These are phyloP conservation scores for Podilymbus podiceps DNA, from an alignment of 2,113 vertebrate genomes.

Conservation along the genomic window DNA sequence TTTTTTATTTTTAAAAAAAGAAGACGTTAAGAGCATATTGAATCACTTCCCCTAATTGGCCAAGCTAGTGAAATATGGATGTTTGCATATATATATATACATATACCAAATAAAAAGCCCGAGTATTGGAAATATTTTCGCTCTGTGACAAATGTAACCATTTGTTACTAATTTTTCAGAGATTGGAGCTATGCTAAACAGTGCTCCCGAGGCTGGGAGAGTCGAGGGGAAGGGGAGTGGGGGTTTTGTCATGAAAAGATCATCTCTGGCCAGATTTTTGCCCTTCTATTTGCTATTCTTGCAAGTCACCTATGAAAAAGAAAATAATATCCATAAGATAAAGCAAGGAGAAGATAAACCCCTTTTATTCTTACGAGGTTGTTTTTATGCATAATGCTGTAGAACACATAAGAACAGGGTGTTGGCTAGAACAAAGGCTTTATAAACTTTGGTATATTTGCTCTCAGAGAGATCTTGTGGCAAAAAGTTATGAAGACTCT, in stretches of 20 bases:
- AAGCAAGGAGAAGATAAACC: background rate
- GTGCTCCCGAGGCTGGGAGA: background rate
- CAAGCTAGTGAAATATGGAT: background rate
- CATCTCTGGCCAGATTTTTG: background rate
- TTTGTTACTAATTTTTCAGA: slow-evolving; percentile 9
- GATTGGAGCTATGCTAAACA: background rate
- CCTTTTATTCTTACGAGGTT: background rate
- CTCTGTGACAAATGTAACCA: background rate
- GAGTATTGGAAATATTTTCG: background rate
- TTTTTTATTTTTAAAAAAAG: background rate
- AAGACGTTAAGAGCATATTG: slow-evolving; percentile 44
- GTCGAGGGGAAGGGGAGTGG: background rate
- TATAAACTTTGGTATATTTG: background rate
- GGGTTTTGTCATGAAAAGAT: background rate
- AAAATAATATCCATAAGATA: background rate
- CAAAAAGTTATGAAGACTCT: background rate
- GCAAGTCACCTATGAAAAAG: background rate
- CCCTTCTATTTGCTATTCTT: background rate
- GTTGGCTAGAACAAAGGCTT: background rate
- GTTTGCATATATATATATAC: background rate
- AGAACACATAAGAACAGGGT: accelerated
- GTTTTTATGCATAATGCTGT: background rate
- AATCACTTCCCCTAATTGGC: slow-evolving; percentile 21
- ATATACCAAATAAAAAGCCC: background rate
- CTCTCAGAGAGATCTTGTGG: accelerated